Evolutionary conservation across 2,888 invertebrate genomes (phyloP).

Genomic region (Clistopyga incitator): DNA sequence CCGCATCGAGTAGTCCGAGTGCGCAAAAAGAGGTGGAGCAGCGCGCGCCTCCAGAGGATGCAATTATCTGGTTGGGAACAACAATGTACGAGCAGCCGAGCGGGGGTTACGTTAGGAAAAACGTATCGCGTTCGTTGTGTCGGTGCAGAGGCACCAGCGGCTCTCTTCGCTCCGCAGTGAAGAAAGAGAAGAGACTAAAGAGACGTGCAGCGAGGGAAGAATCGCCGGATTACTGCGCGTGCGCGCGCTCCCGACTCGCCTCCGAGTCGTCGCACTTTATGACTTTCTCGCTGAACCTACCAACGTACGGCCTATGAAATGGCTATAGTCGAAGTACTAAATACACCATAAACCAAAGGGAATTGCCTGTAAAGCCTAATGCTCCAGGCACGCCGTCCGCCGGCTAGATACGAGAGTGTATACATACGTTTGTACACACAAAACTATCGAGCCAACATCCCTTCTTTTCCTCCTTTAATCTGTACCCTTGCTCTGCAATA

Average conservation of each 20-base stretch:
- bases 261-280: slow-evolving; percentile 52
- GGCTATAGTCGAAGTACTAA: slow-evolving; percentile 73
- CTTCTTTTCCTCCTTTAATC: slow-evolving; percentile 23
- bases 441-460: slow-evolving; percentile 15
- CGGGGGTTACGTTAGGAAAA: slow-evolving; percentile 34
- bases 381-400: slow-evolving; percentile 67
- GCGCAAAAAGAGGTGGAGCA: slow-evolving; percentile 50
- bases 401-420: not conserved
- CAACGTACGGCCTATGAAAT: slow-evolving; percentile 77
- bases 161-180: not conserved
- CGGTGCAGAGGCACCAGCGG: slow-evolving; percentile 2
- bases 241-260: slow-evolving; percentile 9
- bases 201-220: slow-evolving; percentile 23
- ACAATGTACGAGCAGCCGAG: slow-evolving; percentile 52
- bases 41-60: slow-evolving; percentile 55
- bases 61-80: slow-evolving; percentile 62
- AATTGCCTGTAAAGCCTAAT: slow-evolving; percentile 77
- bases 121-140: slow-evolving; percentile 19
- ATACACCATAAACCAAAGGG: slow-evolving; percentile 78
- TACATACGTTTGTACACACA: slow-evolving; percentile 16
- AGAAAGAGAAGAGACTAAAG: not conserved
- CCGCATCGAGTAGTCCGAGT: not conserved
- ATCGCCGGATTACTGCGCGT: slow-evolving; percentile 28
- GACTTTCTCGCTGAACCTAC: slow-evolving; percentile 51
- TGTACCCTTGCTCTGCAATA: not conserved